These are phyloP conservation scores for Carassius carassius DNA, from an alignment of 2,113 vertebrate species.

Conservation along the genomic window DNA sequence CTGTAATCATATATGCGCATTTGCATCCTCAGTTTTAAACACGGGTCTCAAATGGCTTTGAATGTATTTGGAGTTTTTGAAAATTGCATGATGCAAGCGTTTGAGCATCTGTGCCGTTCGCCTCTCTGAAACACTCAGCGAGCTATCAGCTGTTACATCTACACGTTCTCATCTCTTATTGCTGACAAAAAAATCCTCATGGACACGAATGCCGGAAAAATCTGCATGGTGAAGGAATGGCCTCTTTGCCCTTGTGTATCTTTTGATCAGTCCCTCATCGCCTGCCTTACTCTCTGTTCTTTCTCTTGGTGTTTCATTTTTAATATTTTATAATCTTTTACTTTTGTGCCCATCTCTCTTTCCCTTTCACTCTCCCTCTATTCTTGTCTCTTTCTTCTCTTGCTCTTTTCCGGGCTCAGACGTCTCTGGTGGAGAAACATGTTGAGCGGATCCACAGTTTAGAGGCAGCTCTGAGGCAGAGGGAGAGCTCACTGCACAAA, in stretches of 20 bases:
- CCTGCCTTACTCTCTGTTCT: not conserved
- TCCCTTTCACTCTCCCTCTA: not conserved
- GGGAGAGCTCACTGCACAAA: slow-evolving; percentile 83
- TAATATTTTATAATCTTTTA: slow-evolving; percentile 20
- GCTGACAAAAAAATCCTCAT: slow-evolving; percentile 23
- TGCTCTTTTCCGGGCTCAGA: slow-evolving; percentile 67
- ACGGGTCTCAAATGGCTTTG: slow-evolving; percentile 38
- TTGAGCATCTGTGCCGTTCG: slow-evolving; percentile 49
- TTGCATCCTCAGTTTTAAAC: slow-evolving; percentile 34
- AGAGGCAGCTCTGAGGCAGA: slow-evolving; percentile 87
- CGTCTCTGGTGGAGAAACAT: slow-evolving; percentile 93
- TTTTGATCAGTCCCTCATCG: slow-evolving; percentile 20
- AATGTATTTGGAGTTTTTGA: slow-evolving; percentile 45
- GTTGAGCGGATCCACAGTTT: slow-evolving; percentile 88
- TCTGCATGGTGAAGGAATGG: slow-evolving; percentile 15
- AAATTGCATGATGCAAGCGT: slow-evolving; percentile 48
- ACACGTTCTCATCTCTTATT: slow-evolving; percentile 49
- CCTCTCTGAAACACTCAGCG: slow-evolving; percentile 51
- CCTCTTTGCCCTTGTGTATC: slow-evolving; percentile 18
- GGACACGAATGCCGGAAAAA: not conserved
- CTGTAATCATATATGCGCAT: slow-evolving; percentile 18
- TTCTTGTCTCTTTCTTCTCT: not conserved
- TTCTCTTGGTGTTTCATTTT: slow-evolving; percentile 4
- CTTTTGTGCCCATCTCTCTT: not conserved
- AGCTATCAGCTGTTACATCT: slow-evolving; percentile 56